Evolutionary conservation across 2,797 vertebrate genomes (phyloP).

Genomic region (Bradypodion pumilum): DNA sequence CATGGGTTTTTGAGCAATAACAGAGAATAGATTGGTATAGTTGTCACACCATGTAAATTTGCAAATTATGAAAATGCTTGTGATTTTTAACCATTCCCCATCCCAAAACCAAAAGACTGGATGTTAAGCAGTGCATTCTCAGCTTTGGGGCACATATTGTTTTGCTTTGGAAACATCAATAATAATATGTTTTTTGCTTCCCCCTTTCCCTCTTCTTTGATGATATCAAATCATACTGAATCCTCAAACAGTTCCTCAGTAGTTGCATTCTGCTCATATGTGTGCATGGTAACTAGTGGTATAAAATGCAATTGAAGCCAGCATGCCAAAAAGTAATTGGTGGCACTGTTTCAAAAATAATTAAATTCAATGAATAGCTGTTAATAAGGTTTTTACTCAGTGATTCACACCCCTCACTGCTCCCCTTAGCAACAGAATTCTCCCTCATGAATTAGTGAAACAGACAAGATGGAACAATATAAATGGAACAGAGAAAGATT

Average conservation of each 20-base stretch:
- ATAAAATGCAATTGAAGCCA: conserved; percentile 61
- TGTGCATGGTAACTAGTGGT: conserved; percentile 46
- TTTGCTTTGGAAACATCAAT: background rate
- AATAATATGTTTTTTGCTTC: background rate
- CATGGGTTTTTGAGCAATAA: background rate
- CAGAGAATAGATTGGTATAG: background rate
- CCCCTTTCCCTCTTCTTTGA: background rate
- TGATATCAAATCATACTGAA: conserved; percentile 43
- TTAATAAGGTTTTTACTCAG: conserved; percentile 73
- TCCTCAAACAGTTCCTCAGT: conserved; percentile 59
- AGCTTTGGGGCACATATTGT: fast-evolving
- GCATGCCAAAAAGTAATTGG: conserved; percentile 63
- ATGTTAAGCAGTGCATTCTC: background rate
- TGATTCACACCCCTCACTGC: conserved; percentile 23
- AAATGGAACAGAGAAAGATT: conserved; percentile 65
- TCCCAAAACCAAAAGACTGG: background rate
- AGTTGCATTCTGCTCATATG: conserved; percentile 47
- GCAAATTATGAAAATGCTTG: background rate
- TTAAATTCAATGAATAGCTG: conserved; percentile 68
- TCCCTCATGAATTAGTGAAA: conserved; percentile 68
- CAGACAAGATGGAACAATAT: conserved; percentile 70
- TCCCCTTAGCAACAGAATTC: conserved; percentile 59
- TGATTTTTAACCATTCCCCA: background rate
- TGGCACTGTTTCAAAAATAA: conserved; percentile 71
- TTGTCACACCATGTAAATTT: background rate